Evolutionary conservation across 37 sponge, comb jelly and placozoan species (phyloP), one percentile per base, ranked within the genome.

Genomic region (Mnemiopsis leidyi): DNA sequence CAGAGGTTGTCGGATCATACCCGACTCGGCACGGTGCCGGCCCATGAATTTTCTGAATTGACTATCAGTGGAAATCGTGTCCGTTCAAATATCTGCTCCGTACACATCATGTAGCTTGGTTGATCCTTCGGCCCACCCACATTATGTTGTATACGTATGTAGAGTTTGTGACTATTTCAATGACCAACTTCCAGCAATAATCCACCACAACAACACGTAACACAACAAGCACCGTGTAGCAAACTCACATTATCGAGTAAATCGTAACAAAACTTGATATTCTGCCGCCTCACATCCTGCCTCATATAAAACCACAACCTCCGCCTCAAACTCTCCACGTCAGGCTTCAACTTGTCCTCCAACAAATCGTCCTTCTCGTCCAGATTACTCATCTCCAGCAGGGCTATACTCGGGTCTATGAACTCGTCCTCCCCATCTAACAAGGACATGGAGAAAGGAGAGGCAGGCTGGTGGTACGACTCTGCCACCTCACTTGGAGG

Each of bases 331-430:
- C 29, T 18, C 38, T 30, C 82, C 82, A 82, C 82, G 32, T 82
- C 82, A 30, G 82, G 82, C 29, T 82, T 82, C 36, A 82, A 34
- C 38, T 36, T 31, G 38, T 82, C 82, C 36, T 82, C 82, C 23
- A 82, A 34, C 38, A 82, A 34, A 82, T 82, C 82, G 32, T 82
- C 82, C 37, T 30, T 18, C 38, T 82, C 82, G 36, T 30, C 82
- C 23, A 82, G 9, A 82, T 82, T 82, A 82, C 82, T 82, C 37
- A 82, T 82, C 35, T 82, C 82, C 82, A 82, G 23, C 82, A 82
- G 32, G 3, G 25, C 73, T n/a, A 28, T 28, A 18, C 73, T 71
- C 25, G 29, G 25, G 73, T 29, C 73, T 5, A 3, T 28, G n/a
- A 23, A 23, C 73, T 29, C 30, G 29, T 71, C 73, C 2, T 23